Base-by-base conservation (phyloP, 2,888 invertebrate species). In the Pammene fasciana region DNA sequence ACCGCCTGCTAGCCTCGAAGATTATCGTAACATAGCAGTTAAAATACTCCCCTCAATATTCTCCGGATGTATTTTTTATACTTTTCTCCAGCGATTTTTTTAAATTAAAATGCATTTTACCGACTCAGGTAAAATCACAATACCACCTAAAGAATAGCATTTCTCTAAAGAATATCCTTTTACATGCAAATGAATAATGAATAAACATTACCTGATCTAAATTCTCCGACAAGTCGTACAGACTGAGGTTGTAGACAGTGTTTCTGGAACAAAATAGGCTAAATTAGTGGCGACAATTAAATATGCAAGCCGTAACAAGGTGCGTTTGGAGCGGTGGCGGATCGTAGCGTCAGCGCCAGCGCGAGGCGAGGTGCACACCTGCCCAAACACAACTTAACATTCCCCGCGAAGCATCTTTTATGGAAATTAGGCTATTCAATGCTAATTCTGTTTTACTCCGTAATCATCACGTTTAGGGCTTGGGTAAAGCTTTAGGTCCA, bases 161-260 rank as follows among this genome's bases (percentile, higher is more conserved):
- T 48, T 46, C 67, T 62, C 18, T 45, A 65, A 71, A 68, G 56
- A 68, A 68, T 52, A 62, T 57, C 65, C 67, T 72, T 70, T 71
- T 64, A 54, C 62, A 70, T 72, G 71, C 71, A 72, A 72, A 65
- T 70, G 60, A 16, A 60, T 60, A 68, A 73, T 73, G 73, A 77
- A 73, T 74, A 73, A 74, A 73, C 81, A 87, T 87, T 91, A 96
- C 96, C 95, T 95, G 94, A 80, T 96, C 95, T 73, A 94, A 92
- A 81, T 94, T 94, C 93, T 97, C 97, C 77, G 95, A 94, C 82
- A 98, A 94, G 83, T 97, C 96, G 85, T 94, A 94, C 78, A 97
- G 93, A 86, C 97, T 98, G 86, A 98, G 95, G 90, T 98, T 98
- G 94, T 97, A 98, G 78, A 98, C 95, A 79, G 95, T 95, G 90